Evolutionary conservation across 2,888 invertebrate genomes (phyloP).

Genomic region (Hypomecis punctinalis): DNA sequence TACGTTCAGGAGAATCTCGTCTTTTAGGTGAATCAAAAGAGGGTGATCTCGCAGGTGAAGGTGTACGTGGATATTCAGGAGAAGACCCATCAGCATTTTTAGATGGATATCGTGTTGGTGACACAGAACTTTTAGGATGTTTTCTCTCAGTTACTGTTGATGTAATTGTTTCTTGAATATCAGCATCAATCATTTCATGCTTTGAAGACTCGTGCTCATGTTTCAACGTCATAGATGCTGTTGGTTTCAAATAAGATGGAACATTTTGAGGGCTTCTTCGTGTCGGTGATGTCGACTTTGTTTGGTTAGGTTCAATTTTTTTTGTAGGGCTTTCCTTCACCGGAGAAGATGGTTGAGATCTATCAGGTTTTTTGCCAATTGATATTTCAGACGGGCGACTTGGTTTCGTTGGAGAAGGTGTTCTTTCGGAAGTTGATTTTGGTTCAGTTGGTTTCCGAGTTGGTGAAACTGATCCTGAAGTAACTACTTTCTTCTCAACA

Average conservation of each 20-base stretch:
- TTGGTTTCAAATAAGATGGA: slow-evolving; percentile 41
- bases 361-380: slow-evolving; percentile 38
- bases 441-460: slow-evolving; percentile 21
- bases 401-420: slow-evolving; percentile 35
- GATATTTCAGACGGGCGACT: slow-evolving; percentile 26
- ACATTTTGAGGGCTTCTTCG: slow-evolving; percentile 30
- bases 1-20: slow-evolving; percentile 27
- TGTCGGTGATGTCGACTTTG: slow-evolving; percentile 40
- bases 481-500: slow-evolving; percentile 31
- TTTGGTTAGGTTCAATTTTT: slow-evolving; percentile 23
- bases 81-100: slow-evolving; percentile 22
- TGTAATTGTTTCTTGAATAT: slow-evolving; percentile 36
- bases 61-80: slow-evolving; percentile 24
- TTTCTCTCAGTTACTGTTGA: slow-evolving; percentile 34
- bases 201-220: slow-evolving; percentile 38
- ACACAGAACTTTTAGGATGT: slow-evolving; percentile 18
- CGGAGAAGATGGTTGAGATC: slow-evolving; percentile 21
- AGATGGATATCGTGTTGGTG: slow-evolving; percentile 24
- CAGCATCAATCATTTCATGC: slow-evolving; percentile 29
- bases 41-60: slow-evolving; percentile 18
- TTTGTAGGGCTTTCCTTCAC: slow-evolving; percentile 27
- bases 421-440: slow-evolving; percentile 20
- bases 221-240: slow-evolving; percentile 40
- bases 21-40: slow-evolving; percentile 11
- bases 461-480: slow-evolving; percentile 25